Evolutionary conservation across 1,140 invertebrate genomes (phyloP).

Genomic region (Aphelenchoides avenae): DNA sequence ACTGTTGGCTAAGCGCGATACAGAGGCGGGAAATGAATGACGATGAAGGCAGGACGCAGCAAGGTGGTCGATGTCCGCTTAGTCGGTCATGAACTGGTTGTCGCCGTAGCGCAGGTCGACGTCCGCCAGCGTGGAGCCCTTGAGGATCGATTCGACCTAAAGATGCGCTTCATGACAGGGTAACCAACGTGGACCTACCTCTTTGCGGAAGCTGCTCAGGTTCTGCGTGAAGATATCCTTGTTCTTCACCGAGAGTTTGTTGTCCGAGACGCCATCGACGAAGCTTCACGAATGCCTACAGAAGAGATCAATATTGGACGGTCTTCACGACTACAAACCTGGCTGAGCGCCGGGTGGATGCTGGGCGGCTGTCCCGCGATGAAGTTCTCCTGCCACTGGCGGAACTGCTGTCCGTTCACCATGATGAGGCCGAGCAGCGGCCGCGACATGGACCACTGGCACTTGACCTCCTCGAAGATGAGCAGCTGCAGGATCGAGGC

Average conservation of each 20-base stretch:
- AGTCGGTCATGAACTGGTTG: too few species aligned
- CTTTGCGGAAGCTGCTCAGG: conserved; percentile 30
- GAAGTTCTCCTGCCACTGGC: conserved; percentile 29
- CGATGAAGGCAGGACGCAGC: too few species aligned
- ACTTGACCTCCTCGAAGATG: conserved; percentile 32
- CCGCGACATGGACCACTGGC: conserved; percentile 35
- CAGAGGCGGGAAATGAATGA: too few species aligned
- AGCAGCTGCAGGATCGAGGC: conserved; percentile 23
- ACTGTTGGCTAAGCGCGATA: too few species aligned
- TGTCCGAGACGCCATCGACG: conserved; percentile 27
- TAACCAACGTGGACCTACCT: too few species aligned
- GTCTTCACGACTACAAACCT: conserved; percentile 2
- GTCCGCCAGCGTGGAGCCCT: too few species aligned
- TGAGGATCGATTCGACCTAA: too few species aligned
- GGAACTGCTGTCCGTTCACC: conserved; percentile 7
- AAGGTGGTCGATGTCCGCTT: too few species aligned
- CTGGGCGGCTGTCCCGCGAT: conserved; percentile 22
- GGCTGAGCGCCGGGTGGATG: conserved; percentile 4
- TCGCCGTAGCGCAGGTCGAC: too few species aligned
- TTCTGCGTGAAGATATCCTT: conserved; percentile 36
- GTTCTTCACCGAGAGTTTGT: conserved; percentile 32
- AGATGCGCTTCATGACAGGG: too few species aligned
- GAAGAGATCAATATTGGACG: neutral
- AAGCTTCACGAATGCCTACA: conserved; percentile 22
- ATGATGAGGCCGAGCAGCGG: conserved; percentile 31